These are phyloP conservation scores for Tragelaphus strepsiceros DNA, from an alignment of 2,113 vertebrate genomes.

Conservation along the genomic window DNA sequence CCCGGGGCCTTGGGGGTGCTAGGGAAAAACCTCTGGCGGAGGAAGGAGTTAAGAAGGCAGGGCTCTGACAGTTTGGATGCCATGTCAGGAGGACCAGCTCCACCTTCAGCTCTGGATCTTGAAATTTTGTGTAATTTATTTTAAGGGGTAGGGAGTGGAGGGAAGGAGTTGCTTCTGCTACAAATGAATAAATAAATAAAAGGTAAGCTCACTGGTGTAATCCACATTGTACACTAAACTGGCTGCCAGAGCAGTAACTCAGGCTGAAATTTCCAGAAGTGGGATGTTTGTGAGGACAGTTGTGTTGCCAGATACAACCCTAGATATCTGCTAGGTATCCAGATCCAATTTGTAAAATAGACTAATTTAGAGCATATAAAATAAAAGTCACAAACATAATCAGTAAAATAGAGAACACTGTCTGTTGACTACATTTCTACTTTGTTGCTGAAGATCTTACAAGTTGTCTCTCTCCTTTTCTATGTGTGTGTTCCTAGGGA, in stretches of 20 bases:
- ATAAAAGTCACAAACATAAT: not conserved
- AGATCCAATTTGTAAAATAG: not conserved
- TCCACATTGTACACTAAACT: not conserved
- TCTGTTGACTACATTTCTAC: not conserved
- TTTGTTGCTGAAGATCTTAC: not conserved
- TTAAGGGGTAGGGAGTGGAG: not conserved
- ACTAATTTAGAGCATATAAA: not conserved
- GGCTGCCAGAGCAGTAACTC: not conserved
- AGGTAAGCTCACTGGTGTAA: not conserved
- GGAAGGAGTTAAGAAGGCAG: not conserved
- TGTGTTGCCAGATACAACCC: not conserved
- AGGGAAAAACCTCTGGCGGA: not conserved
- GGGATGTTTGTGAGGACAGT: not conserved
- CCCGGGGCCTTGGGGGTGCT: not conserved
- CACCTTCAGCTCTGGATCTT: not conserved
- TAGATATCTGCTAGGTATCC: not conserved
- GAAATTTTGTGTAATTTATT: not conserved
- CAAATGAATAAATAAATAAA: not conserved
- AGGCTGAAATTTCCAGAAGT: not conserved
- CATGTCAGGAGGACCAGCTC: not conserved
- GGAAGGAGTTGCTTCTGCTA: not conserved
- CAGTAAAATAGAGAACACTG: not conserved
- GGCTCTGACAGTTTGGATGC: not conserved
- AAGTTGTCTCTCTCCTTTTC: constrained; percentile 32
- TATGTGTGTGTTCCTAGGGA: constrained; percentile 83